A percentile compares a stretch with the other conserved stretches of the same genome.
These are phyloP conservation scores for Podotricha telesiphe DNA, from an alignment of 2,888 invertebrate genomes.

Conservation along the genomic window DNA sequence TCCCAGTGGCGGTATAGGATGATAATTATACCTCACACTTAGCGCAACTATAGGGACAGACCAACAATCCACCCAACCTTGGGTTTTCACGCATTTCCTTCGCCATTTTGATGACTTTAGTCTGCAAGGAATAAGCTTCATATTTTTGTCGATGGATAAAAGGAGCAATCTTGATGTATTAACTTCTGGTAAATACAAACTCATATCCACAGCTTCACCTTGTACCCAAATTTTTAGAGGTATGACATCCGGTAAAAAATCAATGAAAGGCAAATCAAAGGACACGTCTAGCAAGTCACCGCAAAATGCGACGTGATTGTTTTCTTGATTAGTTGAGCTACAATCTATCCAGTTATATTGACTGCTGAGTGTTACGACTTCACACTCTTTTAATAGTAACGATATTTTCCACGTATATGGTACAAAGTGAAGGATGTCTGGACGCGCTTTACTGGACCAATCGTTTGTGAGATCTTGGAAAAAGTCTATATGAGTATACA, in stretches of 20 bases:
- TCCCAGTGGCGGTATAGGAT: conserved; percentile 94
- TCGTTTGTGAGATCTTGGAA: conserved; percentile 98
- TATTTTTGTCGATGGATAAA: conserved; percentile 93
- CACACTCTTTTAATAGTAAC: conserved; percentile 95
- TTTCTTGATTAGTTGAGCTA: conserved; percentile 97
- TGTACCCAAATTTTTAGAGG: conserved; percentile 96
- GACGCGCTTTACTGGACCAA: conserved; percentile 96
- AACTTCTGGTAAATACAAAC: conserved; percentile 95
- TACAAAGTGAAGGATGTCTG: conserved; percentile 96
- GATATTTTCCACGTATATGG: conserved; percentile 98
- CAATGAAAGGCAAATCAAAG: conserved; percentile 96
- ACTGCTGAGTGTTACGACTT: conserved; percentile 95
- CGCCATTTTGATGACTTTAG: conserved; percentile 88
- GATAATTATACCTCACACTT: conserved; percentile 95
- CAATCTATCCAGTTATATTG: conserved; percentile 99
- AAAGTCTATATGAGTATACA: conserved; percentile 98
- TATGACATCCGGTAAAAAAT: conserved; percentile 95
- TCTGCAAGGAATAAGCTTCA: conserved; percentile 89
- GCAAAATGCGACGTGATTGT: conserved; percentile 96
- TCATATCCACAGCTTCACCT: conserved; percentile 96
- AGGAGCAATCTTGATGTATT: conserved; percentile 93
- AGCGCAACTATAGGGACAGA: conserved; percentile 96
- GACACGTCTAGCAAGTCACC: conserved; percentile 97
- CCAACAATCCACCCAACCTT: conserved; percentile 98
- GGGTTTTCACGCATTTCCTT: conserved; percentile 87